Evolutionary conservation across 2,888 invertebrate genomes (phyloP).

Genomic region (Bombylius discolor): DNA sequence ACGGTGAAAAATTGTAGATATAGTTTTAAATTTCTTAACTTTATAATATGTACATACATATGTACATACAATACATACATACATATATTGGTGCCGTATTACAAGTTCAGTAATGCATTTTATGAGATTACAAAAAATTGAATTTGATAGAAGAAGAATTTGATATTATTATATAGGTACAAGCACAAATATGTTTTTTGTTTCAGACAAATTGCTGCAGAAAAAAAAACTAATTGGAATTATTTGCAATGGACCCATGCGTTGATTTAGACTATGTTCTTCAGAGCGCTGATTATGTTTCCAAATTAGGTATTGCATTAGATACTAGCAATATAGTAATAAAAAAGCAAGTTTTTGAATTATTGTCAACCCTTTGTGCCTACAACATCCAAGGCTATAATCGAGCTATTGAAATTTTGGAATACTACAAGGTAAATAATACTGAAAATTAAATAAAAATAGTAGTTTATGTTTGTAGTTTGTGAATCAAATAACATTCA

Average conservation of each 20-base stretch:
- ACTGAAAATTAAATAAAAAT: not conserved
- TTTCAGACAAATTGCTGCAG: not conserved
- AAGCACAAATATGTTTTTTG: too few species aligned
- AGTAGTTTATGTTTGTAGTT: not conserved
- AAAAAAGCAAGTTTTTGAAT: conserved; percentile 93
- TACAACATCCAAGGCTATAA: conserved; percentile 84
- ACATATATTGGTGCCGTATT: too few species aligned
- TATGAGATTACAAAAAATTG: too few species aligned
- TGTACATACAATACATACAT: too few species aligned
- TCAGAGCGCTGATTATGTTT: conserved; percentile 83
- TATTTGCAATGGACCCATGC: conserved; percentile 66
- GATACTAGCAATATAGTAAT: conserved; percentile 82
- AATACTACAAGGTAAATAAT: conserved; percentile 72
- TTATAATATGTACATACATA: too few species aligned
- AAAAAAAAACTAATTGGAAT: conserved; percentile 8
- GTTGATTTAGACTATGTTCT: conserved; percentile 90
- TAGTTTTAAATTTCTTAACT: too few species aligned
- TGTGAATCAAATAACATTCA: too few species aligned
- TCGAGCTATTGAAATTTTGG: conserved; percentile 76
- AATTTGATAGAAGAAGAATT: too few species aligned
- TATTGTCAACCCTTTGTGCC: conserved; percentile 85
- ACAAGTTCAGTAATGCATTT: too few species aligned
- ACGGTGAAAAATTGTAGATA: too few species aligned
- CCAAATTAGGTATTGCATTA: conserved; percentile 82
- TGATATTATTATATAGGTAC: too few species aligned